Conservation (phyloP, 92 coral and sea anemone species). For the Pocillopora grandis region DNA sequence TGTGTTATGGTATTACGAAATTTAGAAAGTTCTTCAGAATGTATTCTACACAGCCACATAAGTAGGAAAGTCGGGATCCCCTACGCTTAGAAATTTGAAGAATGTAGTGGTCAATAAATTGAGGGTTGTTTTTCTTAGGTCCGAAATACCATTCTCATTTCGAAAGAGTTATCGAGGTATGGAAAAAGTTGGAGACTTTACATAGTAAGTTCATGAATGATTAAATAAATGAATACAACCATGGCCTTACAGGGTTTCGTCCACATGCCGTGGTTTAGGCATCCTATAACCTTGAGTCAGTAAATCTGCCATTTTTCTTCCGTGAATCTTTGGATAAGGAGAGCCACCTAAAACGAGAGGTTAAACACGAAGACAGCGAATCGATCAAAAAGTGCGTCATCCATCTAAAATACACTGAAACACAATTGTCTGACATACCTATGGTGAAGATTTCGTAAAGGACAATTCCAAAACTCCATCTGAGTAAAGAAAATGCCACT, state of each 20-base stretch:
- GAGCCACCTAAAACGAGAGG: conserved; percentile 30
- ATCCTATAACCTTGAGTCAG: conserved; percentile 24
- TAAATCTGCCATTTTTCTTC: neutral
- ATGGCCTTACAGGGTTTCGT: conserved; percentile 30
- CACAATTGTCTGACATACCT: conserved; percentile 26
- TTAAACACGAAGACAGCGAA: neutral
- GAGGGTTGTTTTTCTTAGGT: neutral
- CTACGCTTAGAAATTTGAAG: neutral
- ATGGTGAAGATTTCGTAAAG: conserved; percentile 61
- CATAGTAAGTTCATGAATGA: neutral
- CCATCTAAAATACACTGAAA: conserved; percentile 24
- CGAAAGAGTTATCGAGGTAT: neutral
- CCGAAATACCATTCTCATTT: neutral
- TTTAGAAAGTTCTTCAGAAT: too few relatives aligned
- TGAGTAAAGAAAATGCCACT: neutral
- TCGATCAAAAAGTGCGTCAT: neutral
- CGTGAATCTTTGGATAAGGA: conserved; percentile 31
- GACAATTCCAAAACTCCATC: conserved; percentile 64
- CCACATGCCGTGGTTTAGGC: conserved; percentile 41
- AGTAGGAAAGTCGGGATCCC: neutral
- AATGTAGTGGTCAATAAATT: neutral
- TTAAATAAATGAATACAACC: neutral
- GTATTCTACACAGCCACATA: neutral
- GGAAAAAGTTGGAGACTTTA: neutral
- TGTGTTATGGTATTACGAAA: neutral